These are phyloP conservation scores for Acleris holmiana DNA, from an alignment of 2,888 invertebrate genomes.

Conservation along the genomic window DNA sequence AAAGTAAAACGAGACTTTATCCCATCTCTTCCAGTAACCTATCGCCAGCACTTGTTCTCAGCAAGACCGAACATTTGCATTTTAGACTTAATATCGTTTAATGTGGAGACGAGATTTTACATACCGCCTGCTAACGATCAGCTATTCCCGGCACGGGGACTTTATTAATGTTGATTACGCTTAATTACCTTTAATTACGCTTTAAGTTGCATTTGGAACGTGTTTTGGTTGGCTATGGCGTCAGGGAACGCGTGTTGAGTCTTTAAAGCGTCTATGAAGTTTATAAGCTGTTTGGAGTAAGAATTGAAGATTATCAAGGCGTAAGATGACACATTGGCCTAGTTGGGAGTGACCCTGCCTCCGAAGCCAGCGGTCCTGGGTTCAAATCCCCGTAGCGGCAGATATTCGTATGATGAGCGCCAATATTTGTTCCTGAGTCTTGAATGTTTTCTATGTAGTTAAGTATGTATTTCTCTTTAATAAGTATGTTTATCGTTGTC, in stretches of 20 bases:
- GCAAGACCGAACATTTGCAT: conserved; percentile 33
- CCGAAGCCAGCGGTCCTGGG: no score
- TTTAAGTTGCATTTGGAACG: conserved; percentile 34
- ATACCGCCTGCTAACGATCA: conserved; percentile 26
- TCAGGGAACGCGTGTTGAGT: not conserved
- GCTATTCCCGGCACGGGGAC: conserved; percentile 24
- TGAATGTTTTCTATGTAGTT: no score
- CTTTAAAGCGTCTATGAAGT: not conserved
- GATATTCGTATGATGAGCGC: no score
- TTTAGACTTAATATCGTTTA: conserved; percentile 38
- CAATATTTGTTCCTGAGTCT: no score
- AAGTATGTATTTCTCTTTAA: no score
- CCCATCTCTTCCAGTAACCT: conserved; percentile 14
- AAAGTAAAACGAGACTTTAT: not conserved
- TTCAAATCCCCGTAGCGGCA: no score
- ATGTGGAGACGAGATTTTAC: conserved; percentile 36
- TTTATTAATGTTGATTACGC: conserved; percentile 37
- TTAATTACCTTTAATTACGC: conserved; percentile 2
- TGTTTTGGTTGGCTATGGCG: conserved; percentile 20
- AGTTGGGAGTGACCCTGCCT: no score
- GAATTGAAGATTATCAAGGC: not conserved
- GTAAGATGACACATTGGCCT: no score
- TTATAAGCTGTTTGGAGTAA: conserved; percentile 3
- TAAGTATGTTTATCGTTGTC: no score
- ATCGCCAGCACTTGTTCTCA: conserved; percentile 10